Percentiles rank a stretch among this genome's conserved stretches.
phyloP scores from a whole-genome alignment of 2,888 invertebrate genomes.

The Epiblema foenella region DNA sequence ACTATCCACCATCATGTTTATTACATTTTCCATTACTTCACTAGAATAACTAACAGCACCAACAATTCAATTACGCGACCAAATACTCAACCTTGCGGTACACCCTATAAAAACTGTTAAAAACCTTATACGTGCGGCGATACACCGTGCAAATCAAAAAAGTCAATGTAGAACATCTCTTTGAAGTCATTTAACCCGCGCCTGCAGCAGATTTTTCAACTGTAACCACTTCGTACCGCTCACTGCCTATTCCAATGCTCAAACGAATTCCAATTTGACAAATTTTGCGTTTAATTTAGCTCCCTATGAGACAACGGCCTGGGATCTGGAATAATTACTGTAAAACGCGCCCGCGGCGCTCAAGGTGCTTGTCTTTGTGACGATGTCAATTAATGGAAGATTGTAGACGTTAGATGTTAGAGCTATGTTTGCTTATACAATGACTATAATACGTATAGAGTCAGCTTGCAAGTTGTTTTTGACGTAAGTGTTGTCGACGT shows the following conservation, averaged over 20 bases:
- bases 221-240: not conserved
- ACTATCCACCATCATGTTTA: not conserved
- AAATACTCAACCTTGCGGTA: not conserved
- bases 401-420: constrained; percentile 3
- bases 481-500: not conserved
- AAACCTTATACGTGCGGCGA: not conserved
- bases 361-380: not conserved
- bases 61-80: too few species aligned
- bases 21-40: not conserved
- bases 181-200: not conserved
- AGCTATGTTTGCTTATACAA: too few species aligned
- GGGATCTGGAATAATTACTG: constrained; percentile 37
- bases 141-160: not conserved
- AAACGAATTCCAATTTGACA: constrained; percentile 35
- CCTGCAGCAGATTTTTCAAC: not conserved
- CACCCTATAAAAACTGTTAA: not conserved
- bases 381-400: constrained; percentile 34
- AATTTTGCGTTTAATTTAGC: constrained; percentile 37
- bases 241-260: not conserved
- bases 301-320: constrained; percentile 26
- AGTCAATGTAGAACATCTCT: not conserved
- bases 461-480: constrained; percentile 3
- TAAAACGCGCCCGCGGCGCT: constrained; percentile 10
- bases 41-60: not conserved
- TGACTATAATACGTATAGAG: constrained; percentile 3